Conservation (phyloP, 2,113 vertebrate species). For the Pandion haliaetus region DNA sequence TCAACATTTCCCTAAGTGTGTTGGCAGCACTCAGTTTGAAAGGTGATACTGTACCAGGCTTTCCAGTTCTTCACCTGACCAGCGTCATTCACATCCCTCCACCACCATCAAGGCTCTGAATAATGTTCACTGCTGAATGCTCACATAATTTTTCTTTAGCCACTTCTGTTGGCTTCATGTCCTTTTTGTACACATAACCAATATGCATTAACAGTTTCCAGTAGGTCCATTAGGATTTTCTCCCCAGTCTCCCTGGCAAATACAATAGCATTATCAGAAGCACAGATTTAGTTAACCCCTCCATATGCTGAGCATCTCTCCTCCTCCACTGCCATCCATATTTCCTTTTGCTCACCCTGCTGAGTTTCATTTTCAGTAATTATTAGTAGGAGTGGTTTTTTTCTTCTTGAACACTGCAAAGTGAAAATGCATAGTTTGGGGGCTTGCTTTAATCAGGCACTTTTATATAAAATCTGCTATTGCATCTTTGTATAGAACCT, state of each 20-base stretch:
- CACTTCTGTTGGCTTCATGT: slow-evolving; percentile 8
- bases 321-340: not conserved
- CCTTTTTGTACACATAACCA: slow-evolving; percentile 1
- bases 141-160: slow-evolving; percentile 37
- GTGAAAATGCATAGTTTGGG: not conserved
- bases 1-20: not conserved
- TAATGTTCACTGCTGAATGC: not conserved
- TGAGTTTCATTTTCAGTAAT: not conserved
- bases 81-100: not conserved
- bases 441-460: not conserved
- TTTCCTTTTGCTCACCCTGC: not conserved
- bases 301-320: not conserved
- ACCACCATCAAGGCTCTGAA: not conserved
- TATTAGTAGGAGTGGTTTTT: not conserved
- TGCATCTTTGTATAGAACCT: not conserved
- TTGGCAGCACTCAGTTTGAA: slow-evolving; percentile 36
- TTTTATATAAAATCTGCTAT: not conserved
- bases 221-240: slow-evolving; percentile 50
- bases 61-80: slow-evolving; percentile 32
- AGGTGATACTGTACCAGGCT: not conserved
- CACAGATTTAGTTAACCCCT: slow-evolving; percentile 39
- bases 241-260: slow-evolving; percentile 16
- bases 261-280: not conserved
- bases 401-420: not conserved
- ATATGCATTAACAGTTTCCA: slow-evolving; percentile 35